Percentiles rank a stretch among this genome's conserved stretches.
Evolutionary conservation across 2,888 invertebrate species (phyloP).

Genomic region (Erebia aethiops): DNA sequence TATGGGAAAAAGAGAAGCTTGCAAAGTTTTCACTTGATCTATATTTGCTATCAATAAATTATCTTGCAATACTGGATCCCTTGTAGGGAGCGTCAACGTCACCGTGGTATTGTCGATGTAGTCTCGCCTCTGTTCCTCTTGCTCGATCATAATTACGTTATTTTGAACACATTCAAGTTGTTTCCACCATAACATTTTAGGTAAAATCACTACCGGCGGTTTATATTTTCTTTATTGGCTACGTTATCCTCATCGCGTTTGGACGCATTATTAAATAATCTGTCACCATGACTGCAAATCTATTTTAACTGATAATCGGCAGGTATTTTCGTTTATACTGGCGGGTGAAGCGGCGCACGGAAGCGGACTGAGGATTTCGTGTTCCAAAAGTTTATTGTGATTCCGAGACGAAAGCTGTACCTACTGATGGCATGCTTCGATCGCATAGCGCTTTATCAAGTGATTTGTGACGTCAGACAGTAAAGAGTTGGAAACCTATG

Average conservation of each 20-base stretch:
- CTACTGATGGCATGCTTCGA: slow-evolving; percentile 63
- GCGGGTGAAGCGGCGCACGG: slow-evolving; percentile 65
- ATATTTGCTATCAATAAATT: slow-evolving; percentile 70
- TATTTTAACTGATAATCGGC: slow-evolving; percentile 51
- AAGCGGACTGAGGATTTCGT: slow-evolving; percentile 69
- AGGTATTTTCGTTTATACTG: slow-evolving; percentile 52
- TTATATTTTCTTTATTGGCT: background rate
- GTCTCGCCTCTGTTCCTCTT: slow-evolving; percentile 66
- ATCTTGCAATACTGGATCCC: slow-evolving; percentile 69
- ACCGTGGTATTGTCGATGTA: slow-evolving; percentile 67
- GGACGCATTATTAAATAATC: slow-evolving; percentile 50
- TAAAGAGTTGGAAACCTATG: slow-evolving; percentile 24
- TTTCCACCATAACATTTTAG: slow-evolving; percentile 81
- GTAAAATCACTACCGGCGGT: slow-evolving; percentile 17
- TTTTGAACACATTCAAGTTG: slow-evolving; percentile 69
- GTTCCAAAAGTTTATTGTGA: slow-evolving; percentile 61
- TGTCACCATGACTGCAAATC: slow-evolving; percentile 71
- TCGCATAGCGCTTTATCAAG: slow-evolving; percentile 64
- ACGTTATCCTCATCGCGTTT: slow-evolving; percentile 43
- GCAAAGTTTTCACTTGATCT: slow-evolving; percentile 85
- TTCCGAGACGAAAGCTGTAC: slow-evolving; percentile 61
- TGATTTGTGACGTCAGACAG: slow-evolving; percentile 68
- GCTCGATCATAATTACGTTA: slow-evolving; percentile 69
- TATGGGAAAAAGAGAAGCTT: slow-evolving; percentile 86
- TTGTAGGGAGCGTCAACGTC: slow-evolving; percentile 64